Percentiles rank a stretch among this genome's conserved stretches.
Conservation (phyloP, 23 tunicate genomes). For the Ciona savignyi region DNA sequence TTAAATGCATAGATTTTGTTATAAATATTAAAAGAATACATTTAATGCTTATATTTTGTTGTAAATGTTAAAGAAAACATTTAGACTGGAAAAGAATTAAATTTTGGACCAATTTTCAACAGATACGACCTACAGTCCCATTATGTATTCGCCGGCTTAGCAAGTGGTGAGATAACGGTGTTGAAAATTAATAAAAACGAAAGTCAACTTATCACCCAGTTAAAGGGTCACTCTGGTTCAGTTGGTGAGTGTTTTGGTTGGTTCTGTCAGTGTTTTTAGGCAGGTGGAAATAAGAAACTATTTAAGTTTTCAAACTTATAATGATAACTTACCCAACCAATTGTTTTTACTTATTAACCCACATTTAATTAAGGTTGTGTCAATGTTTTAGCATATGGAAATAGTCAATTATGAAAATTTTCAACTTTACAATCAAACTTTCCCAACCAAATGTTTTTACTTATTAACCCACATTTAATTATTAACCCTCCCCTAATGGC, state of each 20-base stretch:
- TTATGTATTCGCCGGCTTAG: conserved; percentile 82
- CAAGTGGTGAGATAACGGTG: conserved; percentile 84
- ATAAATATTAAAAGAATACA: no score
- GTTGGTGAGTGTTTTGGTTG: conserved; percentile 33
- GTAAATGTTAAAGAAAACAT: no score
- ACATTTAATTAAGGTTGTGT: no score
- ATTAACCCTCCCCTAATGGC: no score
- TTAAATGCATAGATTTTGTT: no score
- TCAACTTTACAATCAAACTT: no score
- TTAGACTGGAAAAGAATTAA: no score
- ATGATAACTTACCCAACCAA: background rate
- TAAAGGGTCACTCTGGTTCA: conserved; percentile 85
- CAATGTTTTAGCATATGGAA: no score
- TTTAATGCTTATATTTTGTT: no score
- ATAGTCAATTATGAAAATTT: no score
- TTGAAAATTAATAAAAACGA: conserved; percentile 71
- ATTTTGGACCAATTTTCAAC: no score
- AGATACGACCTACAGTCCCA: conserved; percentile 64
- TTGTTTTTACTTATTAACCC: background rate
- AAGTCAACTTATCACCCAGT: conserved; percentile 43
- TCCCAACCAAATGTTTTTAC: background rate
- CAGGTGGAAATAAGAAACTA: background rate
- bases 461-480: background rate
- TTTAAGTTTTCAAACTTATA: background rate
- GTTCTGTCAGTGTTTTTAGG: no score